Percentiles rank a stretch among this genome's conserved stretches.
phyloP scores from a whole-genome alignment of 2,888 invertebrate species.

The Diploptera punctata region DNA sequence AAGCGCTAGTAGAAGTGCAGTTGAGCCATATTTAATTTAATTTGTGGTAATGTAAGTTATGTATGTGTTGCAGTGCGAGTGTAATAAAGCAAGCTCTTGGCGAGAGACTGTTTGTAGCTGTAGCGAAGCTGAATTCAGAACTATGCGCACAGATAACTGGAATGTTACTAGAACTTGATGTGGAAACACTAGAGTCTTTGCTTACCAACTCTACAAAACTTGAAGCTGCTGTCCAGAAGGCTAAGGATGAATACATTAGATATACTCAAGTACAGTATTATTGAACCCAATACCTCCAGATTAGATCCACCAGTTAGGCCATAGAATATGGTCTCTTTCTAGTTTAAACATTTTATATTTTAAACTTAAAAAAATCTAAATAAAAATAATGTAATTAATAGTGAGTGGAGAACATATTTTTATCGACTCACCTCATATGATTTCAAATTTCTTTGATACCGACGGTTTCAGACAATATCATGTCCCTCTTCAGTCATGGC shows the following conservation, averaged over 20 bases:
- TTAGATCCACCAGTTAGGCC: no score
- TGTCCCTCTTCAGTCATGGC: no score
- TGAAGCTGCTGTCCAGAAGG: slow-evolving; percentile 21
- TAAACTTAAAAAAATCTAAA: no score
- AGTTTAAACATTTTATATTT: no score
- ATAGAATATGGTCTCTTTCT: no score
- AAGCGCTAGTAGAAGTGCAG: no score
- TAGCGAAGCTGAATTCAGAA: slow-evolving; percentile 23
- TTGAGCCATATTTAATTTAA: no score
- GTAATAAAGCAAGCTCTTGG: slow-evolving; percentile 2
- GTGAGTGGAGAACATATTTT: no score
- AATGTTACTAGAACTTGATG: slow-evolving; percentile 33
- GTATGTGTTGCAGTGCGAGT: neutral
- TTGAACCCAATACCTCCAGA: neutral
- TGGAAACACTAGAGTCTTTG: slow-evolving; percentile 1
- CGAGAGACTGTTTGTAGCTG: slow-evolving; percentile 18
- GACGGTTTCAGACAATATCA: no score
- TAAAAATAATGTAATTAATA: no score
- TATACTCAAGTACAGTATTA: neutral
- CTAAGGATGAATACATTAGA: slow-evolving; percentile 26
- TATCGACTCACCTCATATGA: no score
- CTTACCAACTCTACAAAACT: neutral
- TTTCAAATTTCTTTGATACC: no score
- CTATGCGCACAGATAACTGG: slow-evolving; percentile 34
- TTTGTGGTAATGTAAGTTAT: neutral